Evolutionary conservation across 1,140 invertebrate species (phyloP).

Genomic region (Leptoteleia sp.): DNA sequence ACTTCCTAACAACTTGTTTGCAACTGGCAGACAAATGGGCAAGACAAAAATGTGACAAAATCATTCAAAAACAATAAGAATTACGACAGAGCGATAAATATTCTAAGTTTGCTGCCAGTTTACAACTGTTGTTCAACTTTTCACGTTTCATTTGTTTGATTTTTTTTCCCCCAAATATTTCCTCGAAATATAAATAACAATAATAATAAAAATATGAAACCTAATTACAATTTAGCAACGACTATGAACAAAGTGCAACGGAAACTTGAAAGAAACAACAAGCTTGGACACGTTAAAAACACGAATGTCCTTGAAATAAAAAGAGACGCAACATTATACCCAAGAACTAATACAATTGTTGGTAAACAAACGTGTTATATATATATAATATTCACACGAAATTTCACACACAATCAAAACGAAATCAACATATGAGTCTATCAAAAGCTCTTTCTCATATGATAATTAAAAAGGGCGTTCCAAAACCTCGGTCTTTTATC

Average conservation of each 20-base stretch:
- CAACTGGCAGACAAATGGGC: background rate
- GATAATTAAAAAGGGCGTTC: constrained; percentile 20
- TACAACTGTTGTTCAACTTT: constrained; percentile 10
- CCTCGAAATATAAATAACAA: too few species aligned
- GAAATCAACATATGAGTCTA: constrained; percentile 37
- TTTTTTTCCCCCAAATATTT: too few species aligned
- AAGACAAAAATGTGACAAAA: constrained; percentile 19
- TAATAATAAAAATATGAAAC: too few species aligned
- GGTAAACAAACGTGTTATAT: background rate
- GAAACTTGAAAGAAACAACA: too few species aligned
- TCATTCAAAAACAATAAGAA: constrained; percentile 23
- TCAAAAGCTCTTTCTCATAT: constrained; percentile 36
- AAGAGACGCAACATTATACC: background rate
- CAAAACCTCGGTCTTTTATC: constrained; percentile 17
- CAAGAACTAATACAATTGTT: background rate
- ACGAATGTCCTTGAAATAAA: too few species aligned
- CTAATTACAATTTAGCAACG: too few species aligned
- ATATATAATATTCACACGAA: background rate
- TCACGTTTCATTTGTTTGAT: background rate
- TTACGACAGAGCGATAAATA: too few species aligned
- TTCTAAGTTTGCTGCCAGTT: constrained; percentile 7
- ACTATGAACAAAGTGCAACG: too few species aligned
- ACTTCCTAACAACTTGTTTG: constrained; percentile 3
- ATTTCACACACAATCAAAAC: background rate
- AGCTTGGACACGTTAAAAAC: too few species aligned